A percentile compares a stretch with the other conserved stretches of the same genome.
These are phyloP conservation scores for Megalops cyprinoides DNA, from an alignment of 2,797 vertebrate species.

Conservation along the genomic window DNA sequence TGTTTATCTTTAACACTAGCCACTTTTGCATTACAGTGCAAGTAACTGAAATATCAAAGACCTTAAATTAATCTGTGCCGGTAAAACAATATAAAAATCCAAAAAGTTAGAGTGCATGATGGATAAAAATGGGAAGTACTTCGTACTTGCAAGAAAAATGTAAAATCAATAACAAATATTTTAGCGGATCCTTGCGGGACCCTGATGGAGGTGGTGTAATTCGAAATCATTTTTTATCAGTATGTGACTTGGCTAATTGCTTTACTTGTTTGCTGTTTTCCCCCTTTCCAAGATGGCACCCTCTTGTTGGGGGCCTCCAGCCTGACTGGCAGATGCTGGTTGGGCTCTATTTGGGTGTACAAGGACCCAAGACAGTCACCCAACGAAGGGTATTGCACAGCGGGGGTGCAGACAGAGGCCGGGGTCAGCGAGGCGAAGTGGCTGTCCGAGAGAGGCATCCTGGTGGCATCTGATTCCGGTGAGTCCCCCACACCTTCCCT, in stretches of 20 bases:
- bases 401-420: slow-evolving; percentile 92
- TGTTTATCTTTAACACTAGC: too few species aligned
- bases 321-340: slow-evolving; percentile 88
- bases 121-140: too few species aligned
- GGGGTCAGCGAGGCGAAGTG: slow-evolving; percentile 87
- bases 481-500: too few species aligned
- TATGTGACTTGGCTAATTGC: too few species aligned
- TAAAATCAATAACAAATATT: too few species aligned
- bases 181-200: too few species aligned
- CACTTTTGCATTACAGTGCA: too few species aligned
- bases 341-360: slow-evolving; percentile 93
- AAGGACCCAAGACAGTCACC: slow-evolving; percentile 85
- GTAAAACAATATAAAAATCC: too few species aligned
- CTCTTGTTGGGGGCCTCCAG: slow-evolving; percentile 89
- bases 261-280: background rate
- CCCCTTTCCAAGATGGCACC: slow-evolving; percentile 76
- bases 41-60: background rate
- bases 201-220: too few species aligned
- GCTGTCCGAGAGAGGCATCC: slow-evolving; percentile 81
- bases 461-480: slow-evolving; percentile 91
- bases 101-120: too few species aligned
- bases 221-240: too few species aligned
- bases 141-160: too few species aligned
- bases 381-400: slow-evolving; percentile 90
- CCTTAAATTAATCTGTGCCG: background rate